Evolutionary conservation across 2,113 vertebrate genomes (phyloP).

Genomic region (Macrotis lagotis): DNA sequence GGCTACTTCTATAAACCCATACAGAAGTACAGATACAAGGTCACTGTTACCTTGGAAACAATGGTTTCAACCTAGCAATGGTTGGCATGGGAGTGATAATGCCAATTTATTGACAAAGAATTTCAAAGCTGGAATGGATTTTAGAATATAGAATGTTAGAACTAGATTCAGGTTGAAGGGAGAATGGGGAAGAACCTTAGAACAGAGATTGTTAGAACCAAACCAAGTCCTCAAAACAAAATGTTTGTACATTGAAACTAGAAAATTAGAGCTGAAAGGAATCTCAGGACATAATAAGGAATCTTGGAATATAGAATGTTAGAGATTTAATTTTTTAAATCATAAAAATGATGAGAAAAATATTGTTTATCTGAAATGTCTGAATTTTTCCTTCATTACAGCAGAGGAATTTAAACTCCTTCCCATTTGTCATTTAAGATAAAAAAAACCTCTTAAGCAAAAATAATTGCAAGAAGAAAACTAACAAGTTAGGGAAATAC

Average conservation of each 20-base stretch:
- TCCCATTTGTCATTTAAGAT: not conserved
- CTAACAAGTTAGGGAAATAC: not conserved
- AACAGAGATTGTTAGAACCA: not conserved
- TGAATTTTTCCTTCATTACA: not conserved
- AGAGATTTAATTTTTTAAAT: not conserved
- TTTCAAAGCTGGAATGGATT: not conserved
- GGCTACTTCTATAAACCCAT: not conserved
- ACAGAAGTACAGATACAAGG: not conserved
- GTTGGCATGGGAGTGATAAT: not conserved
- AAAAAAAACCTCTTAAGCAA: not conserved
- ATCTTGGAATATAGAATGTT: not conserved
- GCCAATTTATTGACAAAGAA: not conserved
- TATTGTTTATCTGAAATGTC: not conserved
- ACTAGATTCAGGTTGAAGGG: not conserved
- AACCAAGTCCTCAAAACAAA: not conserved
- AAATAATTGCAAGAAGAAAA: not conserved
- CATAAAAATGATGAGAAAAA: not conserved
- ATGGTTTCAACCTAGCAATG: not conserved
- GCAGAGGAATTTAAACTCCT: not conserved
- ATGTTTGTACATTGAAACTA: not conserved
- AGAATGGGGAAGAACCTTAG: not conserved
- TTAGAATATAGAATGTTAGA: not conserved
- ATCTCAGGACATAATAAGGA: not conserved
- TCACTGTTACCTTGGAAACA: rapidly evolving
- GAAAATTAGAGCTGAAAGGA: not conserved